phyloP scores from a whole-genome alignment of 2,113 vertebrate species.

The Perca flavescens region DNA sequence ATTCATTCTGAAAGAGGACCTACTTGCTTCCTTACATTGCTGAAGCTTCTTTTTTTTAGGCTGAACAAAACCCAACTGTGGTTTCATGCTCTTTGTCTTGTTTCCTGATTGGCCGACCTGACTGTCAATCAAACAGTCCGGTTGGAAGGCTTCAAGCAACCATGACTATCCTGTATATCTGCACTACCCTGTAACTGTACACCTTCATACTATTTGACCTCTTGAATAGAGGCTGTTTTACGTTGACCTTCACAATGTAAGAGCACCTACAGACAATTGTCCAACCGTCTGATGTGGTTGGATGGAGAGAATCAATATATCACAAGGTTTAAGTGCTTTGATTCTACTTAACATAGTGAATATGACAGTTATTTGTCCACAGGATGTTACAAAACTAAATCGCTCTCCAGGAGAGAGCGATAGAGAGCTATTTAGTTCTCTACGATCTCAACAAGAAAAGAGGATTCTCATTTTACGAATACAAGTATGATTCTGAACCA shows the following conservation, averaged over 20 bases:
- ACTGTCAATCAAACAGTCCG: not conserved
- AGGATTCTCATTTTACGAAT: constrained; percentile 11
- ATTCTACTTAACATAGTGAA: constrained; percentile 10
- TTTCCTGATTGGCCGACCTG: not conserved
- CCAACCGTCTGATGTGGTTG: not conserved
- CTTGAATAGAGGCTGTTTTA: constrained; percentile 40
- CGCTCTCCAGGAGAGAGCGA: constrained; percentile 17
- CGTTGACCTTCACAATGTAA: not conserved
- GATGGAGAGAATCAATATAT: constrained; percentile 3
- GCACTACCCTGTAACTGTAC: not conserved
- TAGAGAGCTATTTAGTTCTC: not conserved
- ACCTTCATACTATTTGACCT: constrained; percentile 28
- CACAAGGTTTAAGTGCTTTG: constrained; percentile 63
- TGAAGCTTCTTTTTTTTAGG: not conserved
- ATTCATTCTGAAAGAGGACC: not conserved
- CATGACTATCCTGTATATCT: not conserved
- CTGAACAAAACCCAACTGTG: not conserved
- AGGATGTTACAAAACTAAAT: constrained; percentile 32
- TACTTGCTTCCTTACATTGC: not conserved
- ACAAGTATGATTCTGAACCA: not conserved
- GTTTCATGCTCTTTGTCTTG: constrained; percentile 9
- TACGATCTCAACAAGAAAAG: not conserved
- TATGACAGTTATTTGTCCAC: constrained; percentile 30
- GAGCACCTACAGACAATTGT: constrained; percentile 3
- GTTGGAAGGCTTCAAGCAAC: not conserved